These are phyloP conservation scores for Lacanobia oleracea DNA, from an alignment of 2,888 invertebrate species.

Conservation along the genomic window DNA sequence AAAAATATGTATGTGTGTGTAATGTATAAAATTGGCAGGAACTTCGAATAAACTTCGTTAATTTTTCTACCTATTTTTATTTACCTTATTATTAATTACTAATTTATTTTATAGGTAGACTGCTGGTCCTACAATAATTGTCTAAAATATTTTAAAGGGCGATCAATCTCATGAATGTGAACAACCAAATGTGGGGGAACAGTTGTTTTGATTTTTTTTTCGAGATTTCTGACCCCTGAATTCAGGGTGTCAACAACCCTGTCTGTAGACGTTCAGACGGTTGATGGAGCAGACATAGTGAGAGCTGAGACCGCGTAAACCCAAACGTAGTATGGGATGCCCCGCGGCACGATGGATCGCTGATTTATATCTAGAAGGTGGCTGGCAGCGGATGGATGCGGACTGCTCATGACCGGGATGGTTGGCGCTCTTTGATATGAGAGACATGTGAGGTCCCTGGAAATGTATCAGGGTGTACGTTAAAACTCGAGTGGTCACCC, in stretches of 20 bases:
- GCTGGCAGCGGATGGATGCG: no score
- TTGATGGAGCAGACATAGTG: no score
- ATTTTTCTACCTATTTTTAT: conserved; percentile 36
- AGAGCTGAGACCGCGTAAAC: no score
- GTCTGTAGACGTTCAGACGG: no score
- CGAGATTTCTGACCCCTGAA: neutral
- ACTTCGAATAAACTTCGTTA: neutral
- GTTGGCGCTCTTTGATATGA: no score
- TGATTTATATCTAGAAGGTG: no score
- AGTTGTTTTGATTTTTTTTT: neutral
- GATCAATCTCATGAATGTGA: conserved; percentile 10
- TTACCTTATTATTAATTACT: neutral
- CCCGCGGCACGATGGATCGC: no score
- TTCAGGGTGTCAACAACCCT: no score
- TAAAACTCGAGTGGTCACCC: neutral
- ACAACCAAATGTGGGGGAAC: neutral
- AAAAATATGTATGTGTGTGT: no score
- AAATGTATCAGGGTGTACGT: neutral
- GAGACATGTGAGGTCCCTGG: neutral
- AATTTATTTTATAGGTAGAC: conserved; percentile 33
- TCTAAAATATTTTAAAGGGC: conserved; percentile 8
- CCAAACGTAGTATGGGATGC: no score
- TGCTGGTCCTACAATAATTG: neutral
- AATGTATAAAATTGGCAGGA: neutral
- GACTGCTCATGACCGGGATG: no score